phyloP scores from a whole-genome alignment of 1,140 invertebrate species.

The Macrocentrus cingulum region DNA sequence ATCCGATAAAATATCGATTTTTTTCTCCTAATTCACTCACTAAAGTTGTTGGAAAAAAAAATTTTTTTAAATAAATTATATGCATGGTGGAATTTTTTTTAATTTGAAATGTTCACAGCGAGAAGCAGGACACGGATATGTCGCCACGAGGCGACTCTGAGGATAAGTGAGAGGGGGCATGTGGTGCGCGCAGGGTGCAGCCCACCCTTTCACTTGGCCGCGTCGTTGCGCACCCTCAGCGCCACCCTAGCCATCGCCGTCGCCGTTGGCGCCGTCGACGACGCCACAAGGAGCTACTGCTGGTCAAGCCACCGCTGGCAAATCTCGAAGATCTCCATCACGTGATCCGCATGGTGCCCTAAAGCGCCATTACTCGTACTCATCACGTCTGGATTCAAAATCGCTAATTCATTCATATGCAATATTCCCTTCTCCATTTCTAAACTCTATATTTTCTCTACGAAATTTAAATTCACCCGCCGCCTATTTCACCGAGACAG shows the following conservation, averaged over 20 bases:
- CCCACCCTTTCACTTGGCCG: slow-evolving; percentile 42
- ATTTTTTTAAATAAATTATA: too few relatives aligned
- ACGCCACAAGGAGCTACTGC: slow-evolving; percentile 9
- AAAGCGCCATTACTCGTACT: too few relatives aligned
- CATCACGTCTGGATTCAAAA: too few relatives aligned
- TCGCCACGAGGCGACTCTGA: slow-evolving; percentile 50
- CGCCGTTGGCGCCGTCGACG: slow-evolving; percentile 8
- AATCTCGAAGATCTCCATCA: slow-evolving; percentile 40
- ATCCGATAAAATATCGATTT: too few relatives aligned
- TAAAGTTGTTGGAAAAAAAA: too few relatives aligned
- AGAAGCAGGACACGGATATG: slow-evolving; percentile 52
- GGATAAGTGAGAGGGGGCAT: slow-evolving; percentile 55
- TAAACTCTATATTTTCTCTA: too few relatives aligned
- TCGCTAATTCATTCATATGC: too few relatives aligned
- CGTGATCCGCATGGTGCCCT: slow-evolving; percentile 43
- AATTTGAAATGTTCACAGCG: slow-evolving; percentile 43
- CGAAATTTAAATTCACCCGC: too few relatives aligned
- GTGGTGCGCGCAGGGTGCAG: slow-evolving; percentile 51
- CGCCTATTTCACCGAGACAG: too few relatives aligned
- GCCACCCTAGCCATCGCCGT: slow-evolving; percentile 26
- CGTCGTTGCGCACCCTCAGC: slow-evolving; percentile 46
- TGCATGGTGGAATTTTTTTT: too few relatives aligned
- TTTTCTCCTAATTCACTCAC: too few relatives aligned
- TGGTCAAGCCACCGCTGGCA: slow-evolving; percentile 26
- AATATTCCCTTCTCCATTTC: too few relatives aligned